Evolutionary conservation across 2,797 vertebrate genomes (phyloP).

Genomic region (Novumbra hubbsi): DNA sequence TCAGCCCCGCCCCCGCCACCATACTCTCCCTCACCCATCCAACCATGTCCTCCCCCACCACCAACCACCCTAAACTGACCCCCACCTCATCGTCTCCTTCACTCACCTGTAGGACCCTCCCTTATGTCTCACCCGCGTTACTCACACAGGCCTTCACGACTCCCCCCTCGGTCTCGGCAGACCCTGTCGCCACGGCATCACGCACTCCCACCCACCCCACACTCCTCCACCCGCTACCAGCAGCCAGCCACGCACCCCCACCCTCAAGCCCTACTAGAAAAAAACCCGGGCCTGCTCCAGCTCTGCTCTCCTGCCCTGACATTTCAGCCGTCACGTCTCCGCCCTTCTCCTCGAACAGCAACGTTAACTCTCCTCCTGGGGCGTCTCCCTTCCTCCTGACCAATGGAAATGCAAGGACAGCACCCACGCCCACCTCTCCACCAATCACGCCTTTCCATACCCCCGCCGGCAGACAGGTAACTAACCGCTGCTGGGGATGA

Average conservation of each 20-base stretch:
- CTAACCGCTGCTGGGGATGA: background rate
- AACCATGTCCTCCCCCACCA: slow-evolving; percentile 61
- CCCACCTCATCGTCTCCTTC: slow-evolving; percentile 38
- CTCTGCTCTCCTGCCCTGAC: slow-evolving; percentile 11
- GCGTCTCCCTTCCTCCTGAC: slow-evolving; percentile 58
- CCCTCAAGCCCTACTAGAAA: slow-evolving; percentile 33
- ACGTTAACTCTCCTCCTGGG: slow-evolving; percentile 33
- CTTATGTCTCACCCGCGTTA: slow-evolving; percentile 44
- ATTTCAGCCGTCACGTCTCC: slow-evolving; percentile 28
- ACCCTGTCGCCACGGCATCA: slow-evolving; percentile 43
- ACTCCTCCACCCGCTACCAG: slow-evolving; percentile 58
- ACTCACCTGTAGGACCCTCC: slow-evolving; percentile 58
- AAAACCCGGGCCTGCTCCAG: background rate
- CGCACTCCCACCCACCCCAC: slow-evolving; percentile 52
- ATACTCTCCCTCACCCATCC: slow-evolving; percentile 66
- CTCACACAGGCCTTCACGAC: slow-evolving; percentile 53
- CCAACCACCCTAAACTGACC: slow-evolving; percentile 37
- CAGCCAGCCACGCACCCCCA: slow-evolving; percentile 39
- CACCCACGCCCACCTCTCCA: slow-evolving; percentile 54
- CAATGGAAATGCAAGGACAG: slow-evolving; percentile 64
- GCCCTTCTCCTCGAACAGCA: slow-evolving; percentile 32
- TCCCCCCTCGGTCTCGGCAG: slow-evolving; percentile 62
- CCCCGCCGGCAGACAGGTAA: slow-evolving; percentile 75
- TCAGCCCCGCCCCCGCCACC: slow-evolving; percentile 38
- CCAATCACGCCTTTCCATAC: slow-evolving; percentile 76